Conservation (phyloP, 2,797 vertebrate species). For the Oceanodroma leucorhoa region DNA sequence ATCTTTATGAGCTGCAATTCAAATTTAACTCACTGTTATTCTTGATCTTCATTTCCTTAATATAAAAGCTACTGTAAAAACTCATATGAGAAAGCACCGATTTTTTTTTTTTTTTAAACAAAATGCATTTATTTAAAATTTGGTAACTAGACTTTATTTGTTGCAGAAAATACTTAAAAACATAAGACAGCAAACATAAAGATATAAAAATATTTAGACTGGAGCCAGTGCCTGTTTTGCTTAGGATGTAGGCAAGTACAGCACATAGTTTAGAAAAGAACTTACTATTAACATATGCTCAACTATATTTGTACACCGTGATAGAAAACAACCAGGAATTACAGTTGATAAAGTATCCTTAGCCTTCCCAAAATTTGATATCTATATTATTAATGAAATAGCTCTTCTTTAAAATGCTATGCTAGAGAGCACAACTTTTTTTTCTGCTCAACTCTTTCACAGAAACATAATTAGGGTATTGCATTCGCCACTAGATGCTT, state of each 20-base stretch:
- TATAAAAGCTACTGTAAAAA: not conserved
- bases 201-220: not conserved
- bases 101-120: not conserved
- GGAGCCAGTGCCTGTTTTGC: not conserved
- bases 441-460: not conserved
- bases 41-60: not conserved
- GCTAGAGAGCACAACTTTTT: not conserved
- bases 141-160: not conserved
- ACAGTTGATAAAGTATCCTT: not conserved
- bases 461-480: conserved; percentile 44
- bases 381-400: not conserved
- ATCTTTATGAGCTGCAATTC: not conserved
- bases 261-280: not conserved
- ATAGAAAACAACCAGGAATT: not conserved
- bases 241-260: not conserved
- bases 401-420: not conserved
- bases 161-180: not conserved
- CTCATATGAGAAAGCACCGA: not conserved
- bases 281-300: not conserved
- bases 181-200: not conserved
- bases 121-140: not conserved
- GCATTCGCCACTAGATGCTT: conserved; percentile 16
- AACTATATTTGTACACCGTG: not conserved
- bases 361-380: not conserved
- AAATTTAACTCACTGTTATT: not conserved